Evolutionary conservation across 2,797 vertebrate genomes (phyloP).

Genomic region (Eospalax fontanierii): DNA sequence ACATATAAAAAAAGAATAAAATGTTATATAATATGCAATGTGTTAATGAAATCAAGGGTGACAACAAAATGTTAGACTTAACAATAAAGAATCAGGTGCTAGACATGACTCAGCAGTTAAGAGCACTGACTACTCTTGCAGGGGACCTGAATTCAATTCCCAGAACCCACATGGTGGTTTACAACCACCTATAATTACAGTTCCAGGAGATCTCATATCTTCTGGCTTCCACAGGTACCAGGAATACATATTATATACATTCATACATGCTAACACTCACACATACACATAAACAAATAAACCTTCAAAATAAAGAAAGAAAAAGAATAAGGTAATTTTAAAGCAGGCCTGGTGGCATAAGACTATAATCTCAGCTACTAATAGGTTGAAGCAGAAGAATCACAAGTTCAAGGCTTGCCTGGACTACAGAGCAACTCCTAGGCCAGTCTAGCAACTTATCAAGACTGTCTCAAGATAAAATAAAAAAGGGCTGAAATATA

Average conservation of each 20-base stretch:
- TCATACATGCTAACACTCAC: no score
- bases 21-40: background rate
- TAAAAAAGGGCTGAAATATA: background rate
- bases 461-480: background rate
- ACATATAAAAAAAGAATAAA: background rate
- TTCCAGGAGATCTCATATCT: no score
- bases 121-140: no score
- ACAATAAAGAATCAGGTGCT: background rate
- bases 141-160: no score
- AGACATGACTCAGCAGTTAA: no score
- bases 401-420: background rate
- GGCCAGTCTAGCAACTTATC: background rate
- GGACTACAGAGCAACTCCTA: background rate
- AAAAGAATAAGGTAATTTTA: background rate
- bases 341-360: background rate
- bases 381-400: background rate
- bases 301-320: no score
- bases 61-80: background rate
- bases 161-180: no score
- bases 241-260: no score
- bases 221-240: no score
- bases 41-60: background rate
- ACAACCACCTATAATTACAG: no score
- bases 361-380: background rate
- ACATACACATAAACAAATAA: no score